Percentiles rank a stretch among this genome's conserved stretches.
phyloP scores from a whole-genome alignment of 2,888 invertebrate species.

The Seira sanloemensis region DNA sequence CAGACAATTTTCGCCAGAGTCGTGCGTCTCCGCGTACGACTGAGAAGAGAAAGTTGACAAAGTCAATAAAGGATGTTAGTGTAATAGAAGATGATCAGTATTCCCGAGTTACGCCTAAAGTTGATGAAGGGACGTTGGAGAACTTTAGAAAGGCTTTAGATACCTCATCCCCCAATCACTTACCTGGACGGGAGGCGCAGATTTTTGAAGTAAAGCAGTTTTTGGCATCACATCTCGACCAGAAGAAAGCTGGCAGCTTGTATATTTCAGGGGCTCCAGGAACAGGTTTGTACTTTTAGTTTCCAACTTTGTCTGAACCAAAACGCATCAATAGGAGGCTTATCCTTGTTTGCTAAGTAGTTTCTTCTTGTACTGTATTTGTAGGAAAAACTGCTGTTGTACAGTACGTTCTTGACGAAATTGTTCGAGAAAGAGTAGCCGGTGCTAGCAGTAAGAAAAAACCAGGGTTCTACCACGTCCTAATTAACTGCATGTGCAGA shows the following conservation, averaged over 20 bases:
- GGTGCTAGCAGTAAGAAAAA: background rate
- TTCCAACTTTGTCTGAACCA: too few species aligned
- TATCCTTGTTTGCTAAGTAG: too few species aligned
- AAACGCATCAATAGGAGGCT: too few species aligned
- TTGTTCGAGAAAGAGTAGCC: conserved; percentile 74
- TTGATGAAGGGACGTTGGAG: conserved; percentile 43
- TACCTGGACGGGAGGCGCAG: conserved; percentile 90
- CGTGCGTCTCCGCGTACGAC: background rate
- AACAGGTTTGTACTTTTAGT: too few species aligned
- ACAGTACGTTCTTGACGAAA: conserved; percentile 82
- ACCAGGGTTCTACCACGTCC: conserved; percentile 77
- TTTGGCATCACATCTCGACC: conserved; percentile 81
- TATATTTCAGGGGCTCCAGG: conserved; percentile 98
- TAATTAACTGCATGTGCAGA: conserved; percentile 92
- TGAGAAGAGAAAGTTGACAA: conserved; percentile 32
- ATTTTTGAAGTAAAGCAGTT: conserved; percentile 83
- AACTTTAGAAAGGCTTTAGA: conserved; percentile 76
- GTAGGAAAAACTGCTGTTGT: conserved; percentile 95
- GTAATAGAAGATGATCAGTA: background rate
- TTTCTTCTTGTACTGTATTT: too few species aligned
- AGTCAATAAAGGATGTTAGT: conserved; percentile 20
- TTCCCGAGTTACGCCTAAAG: background rate
- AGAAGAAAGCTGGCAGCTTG: conserved; percentile 85
- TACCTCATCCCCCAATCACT: conserved; percentile 77
- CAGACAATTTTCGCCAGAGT: conserved; percentile 27